phyloP scores from a whole-genome alignment of 2,113 vertebrate species.

The Seriola dumerili region DNA sequence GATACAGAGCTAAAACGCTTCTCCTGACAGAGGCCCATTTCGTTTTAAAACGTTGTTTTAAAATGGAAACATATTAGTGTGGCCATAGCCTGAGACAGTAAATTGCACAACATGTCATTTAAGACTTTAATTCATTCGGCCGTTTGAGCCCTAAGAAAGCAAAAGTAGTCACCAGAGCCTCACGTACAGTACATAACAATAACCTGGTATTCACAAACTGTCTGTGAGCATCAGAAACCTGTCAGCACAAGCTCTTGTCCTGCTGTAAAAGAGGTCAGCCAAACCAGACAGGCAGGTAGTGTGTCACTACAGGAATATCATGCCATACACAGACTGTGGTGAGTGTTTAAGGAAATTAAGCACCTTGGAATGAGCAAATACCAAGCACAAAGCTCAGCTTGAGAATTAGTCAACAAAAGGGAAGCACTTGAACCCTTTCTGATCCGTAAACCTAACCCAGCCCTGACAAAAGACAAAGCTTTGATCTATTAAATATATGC shows the following conservation, averaged over 20 bases:
- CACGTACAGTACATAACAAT: slow-evolving; percentile 1
- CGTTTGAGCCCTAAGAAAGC: not conserved
- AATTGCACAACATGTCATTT: not conserved
- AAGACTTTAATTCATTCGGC: slow-evolving; percentile 6
- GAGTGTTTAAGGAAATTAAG: slow-evolving; percentile 50
- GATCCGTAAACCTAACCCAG: slow-evolving; percentile 25
- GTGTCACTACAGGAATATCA: slow-evolving; percentile 46
- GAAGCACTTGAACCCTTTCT: slow-evolving; percentile 55
- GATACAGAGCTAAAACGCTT: too few relatives aligned
- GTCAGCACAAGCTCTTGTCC: slow-evolving; percentile 48
- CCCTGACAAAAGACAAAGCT: slow-evolving; percentile 5
- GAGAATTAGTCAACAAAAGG: slow-evolving; percentile 54
- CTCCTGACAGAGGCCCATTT: too few relatives aligned
- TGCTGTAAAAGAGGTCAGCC: slow-evolving; percentile 42
- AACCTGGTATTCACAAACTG: not conserved
- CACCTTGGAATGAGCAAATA: slow-evolving; percentile 53
- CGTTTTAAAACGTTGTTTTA: too few relatives aligned
- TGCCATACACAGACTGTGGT: slow-evolving; percentile 28
- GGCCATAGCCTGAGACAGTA: not conserved
- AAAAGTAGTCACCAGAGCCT: slow-evolving; percentile 4
- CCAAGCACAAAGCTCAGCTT: slow-evolving; percentile 47
- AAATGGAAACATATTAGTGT: too few relatives aligned
- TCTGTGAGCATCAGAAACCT: slow-evolving; percentile 30
- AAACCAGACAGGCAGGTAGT: slow-evolving; percentile 71
- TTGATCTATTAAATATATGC: slow-evolving; percentile 8